Evolutionary conservation across 2,113 vertebrate genomes (phyloP).

Genomic region (Gallinago undulata): DNA sequence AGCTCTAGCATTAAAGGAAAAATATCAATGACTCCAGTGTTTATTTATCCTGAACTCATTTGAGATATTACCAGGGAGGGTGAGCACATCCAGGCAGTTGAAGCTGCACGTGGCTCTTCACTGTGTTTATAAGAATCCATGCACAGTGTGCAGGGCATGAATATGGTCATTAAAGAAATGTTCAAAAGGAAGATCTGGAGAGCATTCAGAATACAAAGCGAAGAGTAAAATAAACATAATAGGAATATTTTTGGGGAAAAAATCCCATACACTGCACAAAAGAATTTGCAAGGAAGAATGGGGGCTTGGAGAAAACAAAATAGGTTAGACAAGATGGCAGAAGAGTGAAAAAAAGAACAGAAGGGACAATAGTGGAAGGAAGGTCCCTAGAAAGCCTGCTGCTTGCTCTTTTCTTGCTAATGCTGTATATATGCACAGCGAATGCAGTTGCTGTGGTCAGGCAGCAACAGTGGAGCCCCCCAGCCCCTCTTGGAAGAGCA

Average conservation of each 20-base stretch:
- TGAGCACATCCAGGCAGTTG: not conserved
- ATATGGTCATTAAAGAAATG: not conserved
- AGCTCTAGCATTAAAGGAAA: not conserved
- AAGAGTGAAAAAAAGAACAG: not conserved
- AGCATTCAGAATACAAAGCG: not conserved
- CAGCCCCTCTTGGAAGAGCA: not conserved
- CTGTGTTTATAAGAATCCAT: not conserved
- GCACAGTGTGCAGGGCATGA: not conserved
- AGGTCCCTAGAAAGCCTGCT: not conserved
- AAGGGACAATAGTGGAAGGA: not conserved
- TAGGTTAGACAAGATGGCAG: not conserved
- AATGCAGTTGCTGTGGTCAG: not conserved
- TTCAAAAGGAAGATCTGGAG: not conserved
- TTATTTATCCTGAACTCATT: not conserved
- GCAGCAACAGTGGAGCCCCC: rapidly evolving
- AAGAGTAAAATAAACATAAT: not conserved
- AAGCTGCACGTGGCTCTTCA: not conserved
- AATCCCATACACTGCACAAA: not conserved
- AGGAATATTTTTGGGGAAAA: not conserved
- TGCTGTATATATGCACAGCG: not conserved
- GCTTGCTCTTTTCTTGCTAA: not conserved
- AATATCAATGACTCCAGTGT: not conserved
- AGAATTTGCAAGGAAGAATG: not conserved
- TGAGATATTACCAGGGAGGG: not conserved
- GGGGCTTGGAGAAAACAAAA: not conserved